phyloP scores from a whole-genome alignment of 2,113 vertebrate genomes.

The Zapornia atra region DNA sequence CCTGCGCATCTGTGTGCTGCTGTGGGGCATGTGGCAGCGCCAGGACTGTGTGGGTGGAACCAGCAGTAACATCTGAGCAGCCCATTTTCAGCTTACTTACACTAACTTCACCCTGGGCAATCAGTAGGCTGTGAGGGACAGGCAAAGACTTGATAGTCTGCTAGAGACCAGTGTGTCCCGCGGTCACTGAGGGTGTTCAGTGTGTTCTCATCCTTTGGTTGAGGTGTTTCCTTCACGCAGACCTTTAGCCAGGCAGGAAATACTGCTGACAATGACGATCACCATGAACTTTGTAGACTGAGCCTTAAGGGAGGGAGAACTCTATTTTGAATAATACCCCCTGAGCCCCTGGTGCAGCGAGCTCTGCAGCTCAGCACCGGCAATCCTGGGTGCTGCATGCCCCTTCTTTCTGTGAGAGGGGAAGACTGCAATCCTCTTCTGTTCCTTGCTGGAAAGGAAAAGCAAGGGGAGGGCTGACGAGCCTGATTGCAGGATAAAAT shows the following conservation, averaged over 20 bases:
- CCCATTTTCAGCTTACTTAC: not conserved
- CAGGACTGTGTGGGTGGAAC: not conserved
- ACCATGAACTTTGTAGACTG: not conserved
- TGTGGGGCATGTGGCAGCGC: accelerated
- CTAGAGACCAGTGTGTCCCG: not conserved
- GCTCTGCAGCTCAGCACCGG: not conserved
- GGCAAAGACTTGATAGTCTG: not conserved
- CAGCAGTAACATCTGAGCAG: not conserved
- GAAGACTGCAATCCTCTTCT: not conserved
- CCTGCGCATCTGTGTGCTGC: not conserved
- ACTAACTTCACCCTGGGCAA: not conserved
- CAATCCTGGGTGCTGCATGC: not conserved
- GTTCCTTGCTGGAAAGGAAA: not conserved
- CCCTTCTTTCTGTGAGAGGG: not conserved
- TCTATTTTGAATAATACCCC: not conserved
- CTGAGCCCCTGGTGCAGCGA: not conserved
- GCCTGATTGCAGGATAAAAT: not conserved
- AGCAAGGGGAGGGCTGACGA: not conserved
- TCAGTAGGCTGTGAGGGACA: not conserved
- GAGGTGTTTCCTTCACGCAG: not conserved
- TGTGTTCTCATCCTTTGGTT: not conserved
- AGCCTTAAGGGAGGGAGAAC: not conserved
- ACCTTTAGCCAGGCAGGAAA: not conserved
- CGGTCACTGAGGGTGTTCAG: not conserved
- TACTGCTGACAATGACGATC: not conserved